These are phyloP conservation scores for Emydocephalus ijimae DNA, from an alignment of 2,113 vertebrate species.

Conservation along the genomic window DNA sequence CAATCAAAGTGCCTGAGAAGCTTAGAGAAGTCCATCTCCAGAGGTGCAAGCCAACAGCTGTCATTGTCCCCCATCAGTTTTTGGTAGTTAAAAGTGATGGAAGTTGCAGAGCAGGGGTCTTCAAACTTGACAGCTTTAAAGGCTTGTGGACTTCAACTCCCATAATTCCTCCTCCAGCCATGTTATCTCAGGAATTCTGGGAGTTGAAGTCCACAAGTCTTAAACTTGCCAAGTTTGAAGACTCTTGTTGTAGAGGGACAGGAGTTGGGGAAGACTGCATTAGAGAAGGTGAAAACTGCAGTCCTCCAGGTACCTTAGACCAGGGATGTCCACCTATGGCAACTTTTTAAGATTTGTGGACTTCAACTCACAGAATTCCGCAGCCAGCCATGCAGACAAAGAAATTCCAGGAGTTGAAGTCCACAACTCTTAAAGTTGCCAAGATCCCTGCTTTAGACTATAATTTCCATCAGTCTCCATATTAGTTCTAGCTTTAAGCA, in stretches of 20 bases:
- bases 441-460: neutral
- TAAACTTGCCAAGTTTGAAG: too few species aligned
- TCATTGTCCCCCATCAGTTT: neutral
- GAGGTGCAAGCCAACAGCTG: neutral
- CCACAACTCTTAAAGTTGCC: neutral
- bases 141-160: too few species aligned
- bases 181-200: too few species aligned
- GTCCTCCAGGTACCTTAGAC: neutral
- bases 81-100: neutral
- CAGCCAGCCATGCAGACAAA: neutral
- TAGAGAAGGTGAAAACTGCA: neutral
- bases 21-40: neutral
- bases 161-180: too few species aligned
- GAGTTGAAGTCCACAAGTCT: too few species aligned
- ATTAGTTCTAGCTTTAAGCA: too few species aligned
- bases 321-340: neutral
- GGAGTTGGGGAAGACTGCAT: neutral
- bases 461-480: too few species aligned
- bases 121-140: too few species aligned
- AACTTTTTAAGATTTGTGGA: neutral
- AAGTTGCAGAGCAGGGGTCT: neutral
- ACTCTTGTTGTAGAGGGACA: neutral
- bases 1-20: neutral
- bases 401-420: neutral
- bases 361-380: neutral